phyloP scores from a whole-genome alignment of 2,888 invertebrate genomes.

The Sinotaia quadrata region DNA sequence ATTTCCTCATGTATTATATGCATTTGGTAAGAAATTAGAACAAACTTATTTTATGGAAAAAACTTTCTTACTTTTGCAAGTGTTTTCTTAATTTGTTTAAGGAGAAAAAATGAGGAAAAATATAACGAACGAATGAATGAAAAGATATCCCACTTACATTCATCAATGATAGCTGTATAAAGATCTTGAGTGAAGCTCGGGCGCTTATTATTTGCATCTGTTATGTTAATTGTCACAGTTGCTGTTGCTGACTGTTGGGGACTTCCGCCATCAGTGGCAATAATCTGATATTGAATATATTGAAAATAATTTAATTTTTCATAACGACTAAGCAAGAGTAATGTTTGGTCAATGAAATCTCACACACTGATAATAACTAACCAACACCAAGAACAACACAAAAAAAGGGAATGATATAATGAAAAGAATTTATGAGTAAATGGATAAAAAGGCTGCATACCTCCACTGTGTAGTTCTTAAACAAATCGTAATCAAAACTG shows the following conservation, averaged over 20 bases:
- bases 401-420: too few relatives aligned
- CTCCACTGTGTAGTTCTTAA: conserved; percentile 31
- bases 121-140: neutral
- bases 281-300: conserved; percentile 71
- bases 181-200: conserved; percentile 77
- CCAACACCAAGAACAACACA: too few relatives aligned
- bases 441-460: conserved; percentile 33
- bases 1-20: too few relatives aligned
- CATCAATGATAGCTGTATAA: conserved; percentile 64
- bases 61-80: too few relatives aligned
- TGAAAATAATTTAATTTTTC: too few relatives aligned
- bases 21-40: too few relatives aligned
- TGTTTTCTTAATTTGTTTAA: neutral
- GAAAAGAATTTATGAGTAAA: too few relatives aligned
- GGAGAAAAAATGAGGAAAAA: neutral
- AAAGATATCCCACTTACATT: conserved; percentile 35
- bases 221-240: conserved; percentile 79
- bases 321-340: too few relatives aligned
- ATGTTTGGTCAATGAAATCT: neutral
- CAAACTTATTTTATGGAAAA: too few relatives aligned
- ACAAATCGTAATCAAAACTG: conserved; percentile 85
- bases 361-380: neutral
- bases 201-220: conserved; percentile 92
- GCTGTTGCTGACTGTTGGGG: conserved; percentile 54
- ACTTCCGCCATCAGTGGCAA: conserved; percentile 60